Evolutionary conservation across 2,797 vertebrate species (phyloP).

Genomic region (Characodon lateralis): DNA sequence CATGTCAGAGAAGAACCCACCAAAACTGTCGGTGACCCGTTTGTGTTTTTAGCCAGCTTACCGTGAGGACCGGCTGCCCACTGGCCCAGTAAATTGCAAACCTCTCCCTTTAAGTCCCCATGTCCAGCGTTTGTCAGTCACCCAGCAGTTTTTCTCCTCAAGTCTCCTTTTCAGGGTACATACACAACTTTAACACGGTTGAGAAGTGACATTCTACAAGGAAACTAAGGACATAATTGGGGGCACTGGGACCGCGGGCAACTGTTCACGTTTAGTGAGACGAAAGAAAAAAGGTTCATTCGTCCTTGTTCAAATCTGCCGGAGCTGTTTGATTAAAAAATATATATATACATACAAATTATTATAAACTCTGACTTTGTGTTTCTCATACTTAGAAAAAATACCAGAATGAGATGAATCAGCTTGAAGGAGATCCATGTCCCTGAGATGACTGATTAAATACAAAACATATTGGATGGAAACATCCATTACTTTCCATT

Average conservation of each 20-base stretch:
- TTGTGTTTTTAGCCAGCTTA: slow-evolving; percentile 36
- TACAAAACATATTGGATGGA: slow-evolving; percentile 45
- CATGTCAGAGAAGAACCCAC: slow-evolving; percentile 24
- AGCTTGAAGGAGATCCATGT: slow-evolving; percentile 10
- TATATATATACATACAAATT: background rate
- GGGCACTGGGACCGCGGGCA: slow-evolving; percentile 13
- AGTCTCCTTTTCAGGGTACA: slow-evolving; percentile 25
- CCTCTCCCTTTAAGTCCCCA: slow-evolving; percentile 43
- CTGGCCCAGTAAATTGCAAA: slow-evolving; percentile 60
- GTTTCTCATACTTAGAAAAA: slow-evolving; percentile 28
- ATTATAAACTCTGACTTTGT: slow-evolving; percentile 24
- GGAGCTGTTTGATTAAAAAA: slow-evolving; percentile 16
- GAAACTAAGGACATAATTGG: slow-evolving; percentile 48
- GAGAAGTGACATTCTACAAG: slow-evolving; percentile 57
- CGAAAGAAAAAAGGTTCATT: slow-evolving; percentile 40
- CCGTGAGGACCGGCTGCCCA: slow-evolving; percentile 30
- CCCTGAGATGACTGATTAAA: slow-evolving; percentile 51
- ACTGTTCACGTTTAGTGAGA: slow-evolving; percentile 38
- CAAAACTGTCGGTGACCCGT: slow-evolving; percentile 13
- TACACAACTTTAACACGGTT: slow-evolving; percentile 46
- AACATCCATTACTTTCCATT: slow-evolving; percentile 44
- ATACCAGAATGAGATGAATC: slow-evolving; percentile 20
- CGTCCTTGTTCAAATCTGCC: slow-evolving; percentile 38
- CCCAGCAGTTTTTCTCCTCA: slow-evolving; percentile 19
- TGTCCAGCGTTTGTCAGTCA: slow-evolving; percentile 57